Percentiles rank a stretch among this genome's conserved stretches.
Evolutionary conservation across 2,797 vertebrate genomes (phyloP).

Genomic region (Alcedo atthis): DNA sequence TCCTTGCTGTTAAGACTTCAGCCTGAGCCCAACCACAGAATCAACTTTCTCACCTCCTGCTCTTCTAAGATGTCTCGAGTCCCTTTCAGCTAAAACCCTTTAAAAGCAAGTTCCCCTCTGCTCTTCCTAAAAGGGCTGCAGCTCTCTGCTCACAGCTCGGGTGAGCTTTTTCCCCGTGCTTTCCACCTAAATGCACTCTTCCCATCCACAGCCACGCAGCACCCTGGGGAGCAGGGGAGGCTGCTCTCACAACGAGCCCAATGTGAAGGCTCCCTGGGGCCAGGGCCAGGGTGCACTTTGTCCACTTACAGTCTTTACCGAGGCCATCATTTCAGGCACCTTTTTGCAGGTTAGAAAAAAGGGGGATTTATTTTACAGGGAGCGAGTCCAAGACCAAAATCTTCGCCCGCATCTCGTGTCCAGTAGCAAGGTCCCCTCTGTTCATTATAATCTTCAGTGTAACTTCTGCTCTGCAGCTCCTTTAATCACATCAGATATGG

Average conservation of each 20-base stretch:
- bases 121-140: background rate
- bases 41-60: background rate
- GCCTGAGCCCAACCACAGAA: background rate
- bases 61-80: background rate
- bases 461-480: constrained; percentile 62
- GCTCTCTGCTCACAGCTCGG: background rate
- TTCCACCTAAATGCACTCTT: background rate
- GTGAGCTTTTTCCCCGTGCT: background rate
- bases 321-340: background rate
- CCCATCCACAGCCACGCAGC: accelerated
- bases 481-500: constrained; percentile 72
- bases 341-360: background rate
- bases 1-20: background rate
- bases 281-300: background rate
- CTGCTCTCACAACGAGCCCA: background rate
- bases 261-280: accelerated
- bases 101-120: background rate
- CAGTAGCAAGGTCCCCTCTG: constrained; percentile 8
- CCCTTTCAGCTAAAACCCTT: background rate
- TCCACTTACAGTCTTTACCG: background rate
- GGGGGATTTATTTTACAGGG: background rate
- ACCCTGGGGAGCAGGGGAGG: background rate
- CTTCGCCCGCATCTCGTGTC: background rate
- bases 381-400: background rate
- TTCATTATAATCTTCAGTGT: constrained; percentile 58